Conservation (phyloP, 1,140 invertebrate genomes). For the Diorhabda sublineata region DNA sequence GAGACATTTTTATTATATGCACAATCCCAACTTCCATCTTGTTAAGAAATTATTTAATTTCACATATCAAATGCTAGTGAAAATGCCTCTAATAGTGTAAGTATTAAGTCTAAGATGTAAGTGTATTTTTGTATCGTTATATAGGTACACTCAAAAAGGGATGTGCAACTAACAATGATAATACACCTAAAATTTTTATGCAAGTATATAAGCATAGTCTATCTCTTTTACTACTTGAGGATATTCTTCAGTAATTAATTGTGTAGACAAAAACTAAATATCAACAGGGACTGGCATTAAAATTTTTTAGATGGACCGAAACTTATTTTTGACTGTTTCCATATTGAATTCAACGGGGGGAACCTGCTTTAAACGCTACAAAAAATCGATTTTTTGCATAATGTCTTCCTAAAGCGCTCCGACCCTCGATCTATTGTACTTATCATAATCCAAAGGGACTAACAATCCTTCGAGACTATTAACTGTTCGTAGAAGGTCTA, state of each 20-base stretch:
- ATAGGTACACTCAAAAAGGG: constrained; percentile 30
- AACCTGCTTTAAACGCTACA: too few species aligned
- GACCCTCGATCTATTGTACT: too few species aligned
- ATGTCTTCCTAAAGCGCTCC: too few species aligned
- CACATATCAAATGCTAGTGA: not conserved
- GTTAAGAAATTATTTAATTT: not conserved
- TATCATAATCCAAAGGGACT: too few species aligned
- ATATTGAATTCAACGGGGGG: too few species aligned
- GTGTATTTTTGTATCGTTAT: constrained; percentile 23
- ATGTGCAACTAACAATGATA: constrained; percentile 41
- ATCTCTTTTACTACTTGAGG: constrained; percentile 2
- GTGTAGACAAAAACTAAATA: too few species aligned
- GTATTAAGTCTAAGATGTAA: not conserved
- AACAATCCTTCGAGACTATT: too few species aligned
- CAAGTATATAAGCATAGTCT: constrained; percentile 9
- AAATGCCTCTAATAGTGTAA: not conserved
- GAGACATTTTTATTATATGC: not conserved
- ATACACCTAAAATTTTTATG: constrained; percentile 32
- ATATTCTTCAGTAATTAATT: not conserved
- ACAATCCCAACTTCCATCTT: constrained; percentile 2
- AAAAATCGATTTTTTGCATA: too few species aligned
- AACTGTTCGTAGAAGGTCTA: too few species aligned
- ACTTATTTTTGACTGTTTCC: too few species aligned
- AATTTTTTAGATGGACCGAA: too few species aligned
- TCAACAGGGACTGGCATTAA: too few species aligned